phyloP scores from a whole-genome alignment of 2,797 vertebrate genomes.

The Tokudaia tokunoshimensis region DNA sequence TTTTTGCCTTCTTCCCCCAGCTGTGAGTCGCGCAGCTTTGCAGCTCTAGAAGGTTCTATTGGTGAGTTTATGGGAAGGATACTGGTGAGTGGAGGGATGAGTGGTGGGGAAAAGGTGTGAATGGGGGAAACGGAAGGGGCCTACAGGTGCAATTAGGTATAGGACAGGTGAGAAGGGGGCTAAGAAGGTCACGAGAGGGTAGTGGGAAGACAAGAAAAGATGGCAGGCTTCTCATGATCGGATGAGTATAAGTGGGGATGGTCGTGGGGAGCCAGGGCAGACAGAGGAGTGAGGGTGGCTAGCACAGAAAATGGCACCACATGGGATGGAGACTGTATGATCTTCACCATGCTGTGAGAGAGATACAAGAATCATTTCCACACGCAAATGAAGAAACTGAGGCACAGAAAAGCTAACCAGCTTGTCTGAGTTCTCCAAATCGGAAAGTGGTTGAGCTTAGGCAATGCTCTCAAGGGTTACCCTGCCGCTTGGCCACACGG shows the following conservation, averaged over 20 bases:
- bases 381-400: constrained; percentile 9
- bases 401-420: not conserved
- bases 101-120: not conserved
- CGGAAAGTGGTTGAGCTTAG: not conserved
- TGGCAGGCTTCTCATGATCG: not conserved
- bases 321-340: not conserved
- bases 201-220: not conserved
- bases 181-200: not conserved
- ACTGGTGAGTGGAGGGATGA: not conserved
- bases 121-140: not conserved
- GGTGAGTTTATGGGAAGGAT: no score
- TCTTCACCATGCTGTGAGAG: not conserved
- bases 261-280: no score
- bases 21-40: no score
- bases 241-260: no score
- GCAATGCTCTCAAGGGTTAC: not conserved
- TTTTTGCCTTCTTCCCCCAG: not conserved
- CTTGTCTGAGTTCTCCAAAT: not conserved
- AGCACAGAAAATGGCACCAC: no score
- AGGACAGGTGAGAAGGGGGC: not conserved
- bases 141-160: no score
- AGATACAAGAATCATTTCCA: no score
- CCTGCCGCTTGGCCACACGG: not conserved
- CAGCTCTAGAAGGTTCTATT: not conserved
- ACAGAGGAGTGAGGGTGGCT: rapidly evolving